A percentile compares a stretch with the other conserved stretches of the same genome.
These are phyloP conservation scores for Bradysia coprophila DNA, from an alignment of 1,140 invertebrate species.

Conservation along the genomic window DNA sequence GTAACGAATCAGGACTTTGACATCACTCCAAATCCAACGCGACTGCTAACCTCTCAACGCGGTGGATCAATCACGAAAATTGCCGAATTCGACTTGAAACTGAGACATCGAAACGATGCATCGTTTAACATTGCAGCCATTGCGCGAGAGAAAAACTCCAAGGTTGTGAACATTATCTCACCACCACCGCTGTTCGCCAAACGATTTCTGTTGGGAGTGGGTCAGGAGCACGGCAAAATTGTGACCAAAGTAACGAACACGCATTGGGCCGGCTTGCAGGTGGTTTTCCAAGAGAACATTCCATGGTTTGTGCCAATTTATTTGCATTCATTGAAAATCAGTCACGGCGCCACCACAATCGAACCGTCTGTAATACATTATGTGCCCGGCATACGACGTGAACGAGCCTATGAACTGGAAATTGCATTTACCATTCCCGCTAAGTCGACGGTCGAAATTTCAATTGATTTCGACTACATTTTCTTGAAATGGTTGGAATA, in stretches of 20 bases:
- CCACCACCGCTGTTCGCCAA: slow-evolving; percentile 57
- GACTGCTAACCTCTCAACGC: slow-evolving; percentile 34
- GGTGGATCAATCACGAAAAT: slow-evolving; percentile 43
- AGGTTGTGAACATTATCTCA: slow-evolving; percentile 27
- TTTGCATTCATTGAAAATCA: slow-evolving; percentile 67
- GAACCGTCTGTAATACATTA: slow-evolving; percentile 44
- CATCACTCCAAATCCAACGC: slow-evolving; percentile 33
- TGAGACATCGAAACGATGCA: slow-evolving; percentile 21
- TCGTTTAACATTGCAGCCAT: slow-evolving; percentile 49
- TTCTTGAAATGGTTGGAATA: slow-evolving; percentile 98
- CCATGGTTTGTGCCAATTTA: slow-evolving; percentile 93
- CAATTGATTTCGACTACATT: slow-evolving; percentile 81
- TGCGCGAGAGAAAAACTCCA: slow-evolving; percentile 23
- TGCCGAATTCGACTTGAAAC: slow-evolving; percentile 46
- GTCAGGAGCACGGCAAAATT: slow-evolving; percentile 72
- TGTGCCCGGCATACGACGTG: slow-evolving; percentile 66
- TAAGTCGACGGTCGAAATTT: slow-evolving; percentile 60
- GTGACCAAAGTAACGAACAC: slow-evolving; percentile 64
- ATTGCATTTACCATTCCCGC: slow-evolving; percentile 62
- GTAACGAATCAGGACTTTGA: slow-evolving; percentile 30
- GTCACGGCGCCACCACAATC: slow-evolving; percentile 31
- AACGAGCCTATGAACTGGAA: slow-evolving; percentile 78
- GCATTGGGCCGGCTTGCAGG: slow-evolving; percentile 45
- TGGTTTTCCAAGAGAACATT: slow-evolving; percentile 58
- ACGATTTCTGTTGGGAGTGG: slow-evolving; percentile 67